Base-by-base conservation (phyloP, 2,888 invertebrate species). In the Trissolcus japonicus region DNA sequence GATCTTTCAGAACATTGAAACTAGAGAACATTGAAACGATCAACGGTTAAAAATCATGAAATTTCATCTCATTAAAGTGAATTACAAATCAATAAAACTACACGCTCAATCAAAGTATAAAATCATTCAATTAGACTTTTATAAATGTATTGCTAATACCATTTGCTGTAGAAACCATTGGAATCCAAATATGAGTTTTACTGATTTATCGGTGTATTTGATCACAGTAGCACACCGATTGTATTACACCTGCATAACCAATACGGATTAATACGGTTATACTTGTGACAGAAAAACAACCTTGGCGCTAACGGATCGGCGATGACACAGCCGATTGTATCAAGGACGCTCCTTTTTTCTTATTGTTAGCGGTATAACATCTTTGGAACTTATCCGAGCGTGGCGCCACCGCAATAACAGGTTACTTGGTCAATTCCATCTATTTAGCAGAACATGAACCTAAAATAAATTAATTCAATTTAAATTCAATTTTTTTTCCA, bases 321-420 rank as follows among this genome's bases (percentile, higher is more conserved):
- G 86, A 88, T 89, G 89, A 89, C 88, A 85, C 86, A 87, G 89
- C 88, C 83, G 82, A 87, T 87, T 84, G 83, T 80, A 79, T 78
- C 80, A 80, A 80, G 78, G 80, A 74, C 78, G 80, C 29, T 65
- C 78, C n/a, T 80, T 83, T 82, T 82, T 82, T 83, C 82, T 81
- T 83, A 80, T 83, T 87, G 86, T 84, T 86, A 86, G 86, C 85
- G 85, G 85, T 86, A 85, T 80, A 82, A 80, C 84, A 84, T 83
- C 83, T 85, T 85, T 84, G 82, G 83, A 84, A 83, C 79, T 82
- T 81, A 77, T 80, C 78, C 81, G 78, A 78, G 82, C 80, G 81
- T 80, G 81, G 82, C 79, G 84, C 84, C 82, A 81, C 79, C 74
- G 63, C 80, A 74, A 77, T 82, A 82, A 80, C 82, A 81, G 86